Evolutionary conservation across 1,140 invertebrate genomes (phyloP), one percentile per base, ranked within the genome.

Genomic region (Nixonia krombeini): DNA sequence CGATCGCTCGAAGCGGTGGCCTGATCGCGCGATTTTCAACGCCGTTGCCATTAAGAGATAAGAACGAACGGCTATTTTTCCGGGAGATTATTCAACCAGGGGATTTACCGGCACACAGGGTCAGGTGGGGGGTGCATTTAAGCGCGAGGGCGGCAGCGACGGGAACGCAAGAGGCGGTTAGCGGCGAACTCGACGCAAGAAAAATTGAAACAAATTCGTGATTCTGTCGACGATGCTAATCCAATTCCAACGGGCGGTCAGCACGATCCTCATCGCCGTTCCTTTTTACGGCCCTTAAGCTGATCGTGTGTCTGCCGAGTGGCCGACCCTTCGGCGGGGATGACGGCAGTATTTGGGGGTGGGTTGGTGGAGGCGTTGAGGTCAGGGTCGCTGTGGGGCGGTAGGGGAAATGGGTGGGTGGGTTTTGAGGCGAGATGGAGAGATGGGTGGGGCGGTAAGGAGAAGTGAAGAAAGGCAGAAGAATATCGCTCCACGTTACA

Each of bases 121-220:
- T n/a, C n/a, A n/a, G n/a, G n/a, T n/a, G n/a, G n/a, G n/a, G n/a
- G n/a, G n/a, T n/a, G n/a, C n/a, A n/a, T n/a, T n/a, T n/a, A n/a
- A n/a, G n/a, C n/a, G n/a, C n/a, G n/a, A n/a, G n/a, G n/a, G n/a
- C n/a, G n/a, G n/a, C n/a, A n/a, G n/a, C n/a, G n/a, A n/a, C n/a
- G n/a, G n/a, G 18, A 40, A 26, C 13, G 15, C 25, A 42, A 40
- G 41, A 49, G 1, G 45, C 44, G 26, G 16, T 41, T 45, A 33
- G 37, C 37, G 26, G 17, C 18, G 42, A 41, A 40, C 25, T 25
- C 46, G 26, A 35, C 6, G 26, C 1, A 55, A 51, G 58, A 72
- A 66, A 69, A 58, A 72, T 72, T 72, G 70, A 72, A 69, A 72
- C 62, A 64, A 72, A 72, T 72, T 59, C 50, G 57, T 53, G 44